Conservation (phyloP, 2,888 invertebrate species). For the Pseudoips prasinana region DNA sequence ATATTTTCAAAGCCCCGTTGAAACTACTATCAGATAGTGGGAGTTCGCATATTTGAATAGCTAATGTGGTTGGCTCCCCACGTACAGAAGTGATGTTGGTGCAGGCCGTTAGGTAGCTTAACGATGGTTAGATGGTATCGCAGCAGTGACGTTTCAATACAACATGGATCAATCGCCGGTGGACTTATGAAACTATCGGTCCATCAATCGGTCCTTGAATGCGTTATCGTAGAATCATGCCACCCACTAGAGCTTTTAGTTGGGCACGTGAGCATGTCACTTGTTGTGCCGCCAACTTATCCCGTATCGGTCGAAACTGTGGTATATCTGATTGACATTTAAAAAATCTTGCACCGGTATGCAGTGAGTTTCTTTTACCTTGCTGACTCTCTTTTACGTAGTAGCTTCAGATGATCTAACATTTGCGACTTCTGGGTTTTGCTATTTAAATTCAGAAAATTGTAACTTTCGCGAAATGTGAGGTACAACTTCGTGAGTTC, state of each 20-base stretch:
- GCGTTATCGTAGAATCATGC: constrained; percentile 45
- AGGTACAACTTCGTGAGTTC: constrained; percentile 47
- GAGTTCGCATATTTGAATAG: constrained; percentile 74
- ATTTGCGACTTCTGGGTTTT: constrained; percentile 30
- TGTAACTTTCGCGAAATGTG: constrained; percentile 43
- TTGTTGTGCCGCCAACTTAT: constrained; percentile 12
- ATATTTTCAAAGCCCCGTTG: constrained; percentile 50
- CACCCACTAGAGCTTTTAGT: constrained; percentile 40
- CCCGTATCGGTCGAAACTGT: no score
- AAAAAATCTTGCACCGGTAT: constrained; percentile 1
- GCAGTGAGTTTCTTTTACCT: no score
- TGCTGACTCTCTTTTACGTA: not conserved
- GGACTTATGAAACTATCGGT: constrained; percentile 50
- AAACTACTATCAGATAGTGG: constrained; percentile 62
- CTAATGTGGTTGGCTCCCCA: constrained; percentile 56
- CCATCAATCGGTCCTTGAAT: constrained; percentile 46
- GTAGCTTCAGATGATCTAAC: constrained; percentile 12
- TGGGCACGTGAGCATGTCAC: constrained; percentile 36
- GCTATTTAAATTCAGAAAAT: constrained; percentile 31
- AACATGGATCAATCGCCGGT: constrained; percentile 60
- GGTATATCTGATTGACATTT: constrained; percentile 7
- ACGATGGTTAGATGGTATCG: constrained; percentile 73
- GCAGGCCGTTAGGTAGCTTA: constrained; percentile 54
- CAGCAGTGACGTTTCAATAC: constrained; percentile 77
- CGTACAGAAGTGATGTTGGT: constrained; percentile 45